These are phyloP conservation scores for Dendrolimus houi DNA, from an alignment of 2,888 invertebrate species.

Conservation along the genomic window DNA sequence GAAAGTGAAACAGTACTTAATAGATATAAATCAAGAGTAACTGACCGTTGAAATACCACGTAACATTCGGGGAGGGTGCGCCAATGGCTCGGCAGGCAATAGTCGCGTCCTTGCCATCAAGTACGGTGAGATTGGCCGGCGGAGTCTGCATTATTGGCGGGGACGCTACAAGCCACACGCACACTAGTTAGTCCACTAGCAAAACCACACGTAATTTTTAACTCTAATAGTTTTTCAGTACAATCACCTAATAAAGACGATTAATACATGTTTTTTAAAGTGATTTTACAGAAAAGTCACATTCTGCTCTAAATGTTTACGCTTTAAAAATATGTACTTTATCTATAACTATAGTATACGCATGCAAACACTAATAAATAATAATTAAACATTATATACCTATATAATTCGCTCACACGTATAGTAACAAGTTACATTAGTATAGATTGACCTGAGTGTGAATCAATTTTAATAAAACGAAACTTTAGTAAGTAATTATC, in stretches of 20 bases:
- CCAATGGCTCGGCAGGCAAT: constrained; percentile 92
- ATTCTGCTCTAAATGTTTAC: neutral
- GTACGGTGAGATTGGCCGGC: constrained; percentile 91
- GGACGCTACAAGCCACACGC: constrained; percentile 83
- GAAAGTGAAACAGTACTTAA: neutral
- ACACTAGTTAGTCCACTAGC: constrained; percentile 38
- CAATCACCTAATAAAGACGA: too few species aligned
- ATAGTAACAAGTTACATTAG: neutral
- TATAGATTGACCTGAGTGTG: neutral
- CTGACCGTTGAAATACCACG: constrained; percentile 95
- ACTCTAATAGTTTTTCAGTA: too few species aligned
- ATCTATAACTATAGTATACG: too few species aligned
- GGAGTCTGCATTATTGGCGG: constrained; percentile 90
- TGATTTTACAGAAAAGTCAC: neutral
- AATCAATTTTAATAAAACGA: neutral
- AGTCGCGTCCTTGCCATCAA: constrained; percentile 95
- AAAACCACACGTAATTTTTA: neutral
- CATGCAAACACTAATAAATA: neutral
- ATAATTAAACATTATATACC: neutral
- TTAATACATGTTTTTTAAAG: too few species aligned
- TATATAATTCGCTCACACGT: neutral
- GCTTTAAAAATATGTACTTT: neutral
- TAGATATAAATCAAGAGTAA: constrained; percentile 9
- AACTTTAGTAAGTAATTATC: neutral
- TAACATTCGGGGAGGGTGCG: constrained; percentile 92